These are phyloP conservation scores for Agonopterix arenella DNA, from an alignment of 2,888 invertebrate species.

Conservation along the genomic window DNA sequence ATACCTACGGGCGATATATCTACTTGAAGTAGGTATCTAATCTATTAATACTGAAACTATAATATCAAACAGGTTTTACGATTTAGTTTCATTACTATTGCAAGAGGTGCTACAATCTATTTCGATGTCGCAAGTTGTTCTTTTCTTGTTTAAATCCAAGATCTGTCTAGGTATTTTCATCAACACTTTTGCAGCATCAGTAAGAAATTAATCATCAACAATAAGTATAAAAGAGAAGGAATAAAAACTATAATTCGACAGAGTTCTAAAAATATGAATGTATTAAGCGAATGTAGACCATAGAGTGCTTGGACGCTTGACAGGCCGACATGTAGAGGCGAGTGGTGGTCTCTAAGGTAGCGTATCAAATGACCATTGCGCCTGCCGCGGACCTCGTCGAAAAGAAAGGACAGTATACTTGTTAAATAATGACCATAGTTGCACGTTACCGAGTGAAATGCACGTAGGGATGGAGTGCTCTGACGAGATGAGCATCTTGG, in stretches of 20 bases:
- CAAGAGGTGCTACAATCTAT: not conserved
- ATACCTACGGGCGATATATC: too few relatives aligned
- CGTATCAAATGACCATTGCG: slow-evolving; percentile 54
- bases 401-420: slow-evolving; percentile 71
- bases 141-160: not conserved
- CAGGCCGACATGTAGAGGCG: slow-evolving; percentile 30
- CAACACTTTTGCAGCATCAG: too few relatives aligned
- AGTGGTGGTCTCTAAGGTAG: slow-evolving; percentile 49
- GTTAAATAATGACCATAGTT: slow-evolving; percentile 73
- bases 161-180: slow-evolving; percentile 1
- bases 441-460: slow-evolving; percentile 70
- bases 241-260: slow-evolving; percentile 4
- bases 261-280: slow-evolving; percentile 12
- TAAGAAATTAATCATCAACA: too few relatives aligned
- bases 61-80: slow-evolving; percentile 16
- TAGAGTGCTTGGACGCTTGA: slow-evolving; percentile 19
- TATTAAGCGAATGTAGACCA: slow-evolving; percentile 28
- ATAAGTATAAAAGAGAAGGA: too few relatives aligned
- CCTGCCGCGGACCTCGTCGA: slow-evolving; percentile 50
- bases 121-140: not conserved
- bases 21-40: too few relatives aligned
- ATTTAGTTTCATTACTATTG: slow-evolving; percentile 10
- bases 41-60: slow-evolving; percentile 4
- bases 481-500: slow-evolving; percentile 70
- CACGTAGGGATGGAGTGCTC: slow-evolving; percentile 72